Base-by-base conservation (phyloP, 1,140 invertebrate genomes). In the Solen grandis region DNA sequence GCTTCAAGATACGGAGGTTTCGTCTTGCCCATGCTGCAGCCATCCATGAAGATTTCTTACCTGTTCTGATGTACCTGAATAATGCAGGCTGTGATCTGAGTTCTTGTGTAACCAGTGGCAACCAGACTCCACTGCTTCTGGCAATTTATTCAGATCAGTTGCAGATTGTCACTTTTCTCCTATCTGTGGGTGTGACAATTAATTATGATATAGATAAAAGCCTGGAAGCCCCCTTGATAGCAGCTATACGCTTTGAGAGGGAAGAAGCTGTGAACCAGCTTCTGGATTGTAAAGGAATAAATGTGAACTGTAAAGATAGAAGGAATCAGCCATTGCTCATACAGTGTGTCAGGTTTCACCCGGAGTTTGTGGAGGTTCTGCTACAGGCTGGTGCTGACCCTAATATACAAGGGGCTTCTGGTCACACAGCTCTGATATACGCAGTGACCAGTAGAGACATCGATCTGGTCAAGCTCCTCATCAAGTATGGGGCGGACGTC, bases 401-500 rank as follows among this genome's bases (percentile, higher is more conserved):
- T 3, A 88, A 86, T 59, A 50, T 62, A 14, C 46, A 36, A 1
- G 78, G 70, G 52, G 33, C 27, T 25, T n/a, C 66, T 29, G 76
- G 84, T 14, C 62, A 55, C 16, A 62, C 79, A 19, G 77, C 84
- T 16, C 68, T 88, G 1, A 79, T 83, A 54, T 70, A 84, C 25
- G 87, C 87, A n/a, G 60, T 86, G 59, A 62, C 84, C 10, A 79
- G 46, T 19, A 72, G 79, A 19, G 74, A 83, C 27, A 29, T 62
- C 5, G 73, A 82, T 5, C 59, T 83, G 0, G 65, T 86, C 16
- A 83, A 66, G 25, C 33, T 72, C 29, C 69, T 89, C 1, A 72
- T 88, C 25, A 35, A 72, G 46, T 60, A 78, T 41, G 85, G 85
- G 38, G 88, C 84, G 16, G 76, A 84, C 81, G 60, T 88, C 0